These are phyloP conservation scores for Drosophila lacicola DNA, from an alignment of 2,888 invertebrate genomes.

Conservation along the genomic window DNA sequence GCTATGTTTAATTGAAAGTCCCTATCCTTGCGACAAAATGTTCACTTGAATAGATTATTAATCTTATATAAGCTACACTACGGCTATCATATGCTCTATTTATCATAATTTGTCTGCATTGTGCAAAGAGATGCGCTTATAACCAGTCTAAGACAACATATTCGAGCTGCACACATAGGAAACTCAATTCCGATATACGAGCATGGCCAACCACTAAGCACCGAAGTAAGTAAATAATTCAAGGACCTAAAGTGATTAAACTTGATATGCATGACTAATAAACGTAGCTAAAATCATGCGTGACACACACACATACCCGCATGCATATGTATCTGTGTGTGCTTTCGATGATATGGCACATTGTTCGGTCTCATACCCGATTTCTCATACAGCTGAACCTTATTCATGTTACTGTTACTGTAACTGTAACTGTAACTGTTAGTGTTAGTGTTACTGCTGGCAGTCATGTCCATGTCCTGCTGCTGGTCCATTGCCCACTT, in stretches of 20 bases:
- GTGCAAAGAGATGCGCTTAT: background rate
- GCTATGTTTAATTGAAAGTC: too few species aligned
- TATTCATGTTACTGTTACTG: constrained; percentile 26
- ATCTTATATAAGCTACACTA: background rate
- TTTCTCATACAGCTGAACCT: constrained; percentile 18
- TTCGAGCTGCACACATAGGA: constrained; percentile 7
- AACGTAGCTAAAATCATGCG: constrained; percentile 1
- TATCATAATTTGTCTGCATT: constrained; percentile 9
- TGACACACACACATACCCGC: background rate
- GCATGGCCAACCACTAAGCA: background rate
- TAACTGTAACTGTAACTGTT: background rate
- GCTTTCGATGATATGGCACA: constrained; percentile 23
- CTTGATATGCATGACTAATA: constrained; percentile 44
- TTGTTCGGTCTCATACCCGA: constrained; percentile 22
- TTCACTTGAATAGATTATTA: too few species aligned
- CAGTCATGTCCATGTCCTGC: constrained; percentile 31
- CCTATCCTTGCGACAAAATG: too few species aligned
- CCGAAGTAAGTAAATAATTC: constrained; percentile 20
- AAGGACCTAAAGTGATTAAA: constrained; percentile 38
- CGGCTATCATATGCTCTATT: background rate
- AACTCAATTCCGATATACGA: constrained; percentile 5
- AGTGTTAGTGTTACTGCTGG: constrained; percentile 2
- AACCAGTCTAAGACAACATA: background rate
- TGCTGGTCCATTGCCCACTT: constrained; percentile 36
- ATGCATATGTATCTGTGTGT: constrained; percentile 1